phyloP scores from a whole-genome alignment of 1,140 invertebrate species.

The Tenebrio molitor region DNA sequence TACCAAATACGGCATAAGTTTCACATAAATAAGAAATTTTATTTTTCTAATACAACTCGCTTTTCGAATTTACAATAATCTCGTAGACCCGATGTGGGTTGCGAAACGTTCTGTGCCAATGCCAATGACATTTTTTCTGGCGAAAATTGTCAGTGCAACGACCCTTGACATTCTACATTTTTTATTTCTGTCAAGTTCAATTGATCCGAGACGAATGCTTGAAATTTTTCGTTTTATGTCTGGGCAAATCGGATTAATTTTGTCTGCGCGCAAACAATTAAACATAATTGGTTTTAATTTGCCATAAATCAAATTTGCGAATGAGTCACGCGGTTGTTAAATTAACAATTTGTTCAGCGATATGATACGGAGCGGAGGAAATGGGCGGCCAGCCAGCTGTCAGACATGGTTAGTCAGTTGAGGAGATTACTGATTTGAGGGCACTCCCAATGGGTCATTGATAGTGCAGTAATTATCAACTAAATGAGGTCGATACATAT shows the following conservation, averaged over 20 bases:
- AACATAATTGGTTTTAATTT: conserved; percentile 12
- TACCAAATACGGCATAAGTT: conserved; percentile 5
- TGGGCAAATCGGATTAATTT: not conserved
- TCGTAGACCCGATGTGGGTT: not conserved
- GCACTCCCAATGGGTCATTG: no score
- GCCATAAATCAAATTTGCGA: conserved; percentile 8
- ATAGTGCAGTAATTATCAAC: no score
- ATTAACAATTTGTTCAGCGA: not conserved
- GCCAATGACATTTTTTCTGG: conserved; percentile 18
- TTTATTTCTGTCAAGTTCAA: not conserved
- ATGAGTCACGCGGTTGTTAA: conserved; percentile 14
- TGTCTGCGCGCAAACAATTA: conserved; percentile 3
- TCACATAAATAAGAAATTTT: not conserved
- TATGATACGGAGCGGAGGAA: not conserved
- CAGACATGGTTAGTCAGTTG: not conserved
- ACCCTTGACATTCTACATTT: conserved; percentile 6
- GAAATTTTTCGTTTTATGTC: conserved; percentile 6
- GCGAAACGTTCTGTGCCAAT: not conserved
- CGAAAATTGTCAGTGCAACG: conserved; percentile 10
- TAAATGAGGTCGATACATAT: no score
- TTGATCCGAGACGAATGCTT: not conserved
- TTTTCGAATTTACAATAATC: no score
- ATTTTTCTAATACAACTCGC: no score
- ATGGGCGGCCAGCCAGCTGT: conserved; percentile 18
- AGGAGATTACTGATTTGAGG: not conserved